Evolutionary conservation across 2,797 vertebrate species (phyloP), one percentile per base, ranked within the genome.

Genomic region (Anabacerthia variegaticeps): DNA sequence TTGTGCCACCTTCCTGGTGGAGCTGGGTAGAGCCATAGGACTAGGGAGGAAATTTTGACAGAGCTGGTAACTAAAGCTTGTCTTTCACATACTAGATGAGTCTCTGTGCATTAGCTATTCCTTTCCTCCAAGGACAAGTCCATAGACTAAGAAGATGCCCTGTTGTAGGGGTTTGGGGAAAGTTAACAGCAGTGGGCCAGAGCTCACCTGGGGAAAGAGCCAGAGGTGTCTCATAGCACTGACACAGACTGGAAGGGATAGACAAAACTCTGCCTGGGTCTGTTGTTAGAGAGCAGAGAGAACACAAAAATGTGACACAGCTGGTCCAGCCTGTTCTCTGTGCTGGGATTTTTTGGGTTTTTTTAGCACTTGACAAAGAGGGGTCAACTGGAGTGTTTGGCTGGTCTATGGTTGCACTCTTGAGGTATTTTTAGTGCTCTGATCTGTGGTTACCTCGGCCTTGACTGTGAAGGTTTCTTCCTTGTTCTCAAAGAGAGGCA

Each of bases 1-100:
- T 73, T 11, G 3, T 65, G 58, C 46, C 0, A 1, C 0, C 0
- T 8, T 56, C 43, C 14, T 27, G 37, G 5, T 27, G 67, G 30
- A 69, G 39, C 78, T 51, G n/a, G 69, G 54, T 8, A 36, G n/a
- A 74, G 36, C 36, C 12, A 0, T 11, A 2, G 2, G 18, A 23
- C 15, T 28, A 16, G 2, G 14, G n/a, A 30, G 68, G 24, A 18
- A 12, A 34, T 54, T 59, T 10, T n/a, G 46, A 5, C 32, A 49
- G 52, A 34, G 14, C 43, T 4, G 3, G 72, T 36, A 87, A 10
- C 20, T 22, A n/a, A n/a, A 87, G 17, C 9, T 5, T 6, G 1
- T 4, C 18, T 59, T 67, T 48, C n/a, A 10, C 9, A 7, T 10
- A 5, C 8, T 24, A 4, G 20, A 4, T 28, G 28, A 46, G 30